Conservation (phyloP, 2,113 vertebrate species). For the Bubo blakistoni region DNA sequence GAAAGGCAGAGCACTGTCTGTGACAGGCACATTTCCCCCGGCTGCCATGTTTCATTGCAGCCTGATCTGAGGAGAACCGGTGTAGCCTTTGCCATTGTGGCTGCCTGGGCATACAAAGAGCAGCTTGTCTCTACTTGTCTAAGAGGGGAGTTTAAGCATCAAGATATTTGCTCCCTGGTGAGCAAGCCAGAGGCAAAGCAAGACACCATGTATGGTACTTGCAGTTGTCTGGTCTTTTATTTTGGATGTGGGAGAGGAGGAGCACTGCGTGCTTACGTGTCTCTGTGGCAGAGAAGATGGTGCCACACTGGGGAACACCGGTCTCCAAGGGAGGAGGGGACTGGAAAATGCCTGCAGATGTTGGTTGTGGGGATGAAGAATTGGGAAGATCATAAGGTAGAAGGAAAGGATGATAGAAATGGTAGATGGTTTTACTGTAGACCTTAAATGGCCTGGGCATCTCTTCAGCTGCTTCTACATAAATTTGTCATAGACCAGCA, state of each 20-base stretch:
- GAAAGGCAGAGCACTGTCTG: background rate
- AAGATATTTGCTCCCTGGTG: background rate
- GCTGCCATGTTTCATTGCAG: background rate
- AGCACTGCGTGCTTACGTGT: fast-evolving
- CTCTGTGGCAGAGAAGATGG: background rate
- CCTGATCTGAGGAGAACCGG: fast-evolving
- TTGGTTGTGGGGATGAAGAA: background rate
- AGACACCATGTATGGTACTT: background rate
- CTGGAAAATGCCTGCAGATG: background rate
- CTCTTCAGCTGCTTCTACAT: background rate
- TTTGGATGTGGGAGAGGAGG: background rate
- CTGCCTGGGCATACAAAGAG: background rate
- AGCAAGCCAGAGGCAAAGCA: background rate
- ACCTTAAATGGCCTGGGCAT: background rate
- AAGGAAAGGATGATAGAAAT: background rate
- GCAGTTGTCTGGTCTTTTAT: background rate
- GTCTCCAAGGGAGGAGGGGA: background rate
- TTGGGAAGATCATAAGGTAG: background rate
- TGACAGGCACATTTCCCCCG: background rate
- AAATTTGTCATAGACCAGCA: background rate
- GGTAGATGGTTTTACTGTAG: background rate
- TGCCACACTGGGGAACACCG: background rate
- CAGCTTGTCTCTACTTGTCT: background rate
- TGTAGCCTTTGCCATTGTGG: background rate
- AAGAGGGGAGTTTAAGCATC: background rate